phyloP scores from a whole-genome alignment of 2,888 invertebrate genomes.

The Plusia festucae region DNA sequence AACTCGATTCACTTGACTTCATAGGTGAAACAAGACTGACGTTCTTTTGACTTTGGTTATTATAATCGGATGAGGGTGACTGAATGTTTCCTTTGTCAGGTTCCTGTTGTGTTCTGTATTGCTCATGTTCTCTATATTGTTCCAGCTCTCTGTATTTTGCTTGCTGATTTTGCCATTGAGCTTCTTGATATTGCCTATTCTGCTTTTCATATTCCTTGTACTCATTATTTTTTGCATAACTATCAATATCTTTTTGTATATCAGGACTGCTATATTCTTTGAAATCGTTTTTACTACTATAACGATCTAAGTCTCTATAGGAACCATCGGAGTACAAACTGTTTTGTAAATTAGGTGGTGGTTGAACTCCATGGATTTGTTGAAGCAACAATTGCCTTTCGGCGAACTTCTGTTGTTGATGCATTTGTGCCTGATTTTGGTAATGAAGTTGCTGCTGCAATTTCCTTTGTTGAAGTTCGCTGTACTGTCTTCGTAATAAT shows the following conservation, averaged over 20 bases:
- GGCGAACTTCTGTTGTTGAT: slow-evolving; percentile 91
- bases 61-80: slow-evolving; percentile 78
- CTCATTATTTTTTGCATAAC: slow-evolving; percentile 80
- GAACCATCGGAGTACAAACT: slow-evolving; percentile 86
- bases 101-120: slow-evolving; percentile 75
- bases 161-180: slow-evolving; percentile 82
- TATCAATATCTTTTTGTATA: slow-evolving; percentile 80
- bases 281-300: slow-evolving; percentile 84
- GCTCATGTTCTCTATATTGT: slow-evolving; percentile 77
- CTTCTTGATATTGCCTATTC: slow-evolving; percentile 77
- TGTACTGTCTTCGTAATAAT: slow-evolving; percentile 89
- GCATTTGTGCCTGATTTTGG: slow-evolving; percentile 90
- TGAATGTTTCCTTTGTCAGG: slow-evolving; percentile 76
- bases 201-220: slow-evolving; percentile 81
- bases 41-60: slow-evolving; percentile 74
- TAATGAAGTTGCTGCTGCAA: slow-evolving; percentile 90
- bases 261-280: slow-evolving; percentile 81
- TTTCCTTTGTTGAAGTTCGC: slow-evolving; percentile 91
- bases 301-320: slow-evolving; percentile 84
- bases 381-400: slow-evolving; percentile 90
- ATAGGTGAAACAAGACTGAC: slow-evolving; percentile 78
- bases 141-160: slow-evolving; percentile 78
- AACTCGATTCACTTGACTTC: slow-evolving; percentile 86
- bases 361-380: slow-evolving; percentile 89
- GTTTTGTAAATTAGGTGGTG: slow-evolving; percentile 85